Conservation (phyloP, 2,888 invertebrate species). For the Arenicola marina region DNA sequence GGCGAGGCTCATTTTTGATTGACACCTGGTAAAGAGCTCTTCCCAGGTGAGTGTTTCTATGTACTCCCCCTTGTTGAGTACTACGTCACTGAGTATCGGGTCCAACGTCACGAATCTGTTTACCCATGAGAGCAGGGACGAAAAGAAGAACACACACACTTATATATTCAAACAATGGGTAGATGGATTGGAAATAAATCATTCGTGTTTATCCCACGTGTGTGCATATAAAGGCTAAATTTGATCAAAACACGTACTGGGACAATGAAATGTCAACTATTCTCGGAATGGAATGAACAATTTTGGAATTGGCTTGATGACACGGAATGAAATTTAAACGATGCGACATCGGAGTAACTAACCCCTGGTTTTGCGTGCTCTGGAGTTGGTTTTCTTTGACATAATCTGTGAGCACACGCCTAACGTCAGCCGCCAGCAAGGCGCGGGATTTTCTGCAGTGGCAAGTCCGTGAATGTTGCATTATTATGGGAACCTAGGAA, state of each 20-base stretch:
- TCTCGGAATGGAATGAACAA: no score
- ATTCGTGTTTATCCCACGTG: no score
- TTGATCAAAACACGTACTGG: no score
- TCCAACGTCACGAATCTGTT: slow-evolving; percentile 64
- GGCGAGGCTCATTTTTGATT: slow-evolving; percentile 74
- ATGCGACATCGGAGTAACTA: background rate
- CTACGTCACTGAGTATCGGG: slow-evolving; percentile 63
- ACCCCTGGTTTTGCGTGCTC: slow-evolving; percentile 17
- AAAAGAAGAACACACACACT: background rate
- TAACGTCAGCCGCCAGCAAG: slow-evolving; percentile 69
- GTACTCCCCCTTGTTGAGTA: slow-evolving; percentile 59
- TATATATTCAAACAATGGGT: no score
- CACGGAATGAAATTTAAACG: background rate
- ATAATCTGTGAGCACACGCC: slow-evolving; percentile 74
- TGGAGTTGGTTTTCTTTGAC: slow-evolving; percentile 71
- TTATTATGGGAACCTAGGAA: no score
- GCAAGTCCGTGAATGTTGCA: background rate
- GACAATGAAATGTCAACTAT: no score
- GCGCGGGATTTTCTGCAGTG: slow-evolving; percentile 67
- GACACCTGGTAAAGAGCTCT: slow-evolving; percentile 70
- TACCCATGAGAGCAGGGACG: background rate
- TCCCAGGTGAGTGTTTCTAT: slow-evolving; percentile 70
- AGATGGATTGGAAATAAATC: no score
- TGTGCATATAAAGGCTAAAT: no score
- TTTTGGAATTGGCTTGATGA: no score